These are phyloP conservation scores for Aratinga solstitialis DNA, from an alignment of 2,797 vertebrate species.

Conservation along the genomic window DNA sequence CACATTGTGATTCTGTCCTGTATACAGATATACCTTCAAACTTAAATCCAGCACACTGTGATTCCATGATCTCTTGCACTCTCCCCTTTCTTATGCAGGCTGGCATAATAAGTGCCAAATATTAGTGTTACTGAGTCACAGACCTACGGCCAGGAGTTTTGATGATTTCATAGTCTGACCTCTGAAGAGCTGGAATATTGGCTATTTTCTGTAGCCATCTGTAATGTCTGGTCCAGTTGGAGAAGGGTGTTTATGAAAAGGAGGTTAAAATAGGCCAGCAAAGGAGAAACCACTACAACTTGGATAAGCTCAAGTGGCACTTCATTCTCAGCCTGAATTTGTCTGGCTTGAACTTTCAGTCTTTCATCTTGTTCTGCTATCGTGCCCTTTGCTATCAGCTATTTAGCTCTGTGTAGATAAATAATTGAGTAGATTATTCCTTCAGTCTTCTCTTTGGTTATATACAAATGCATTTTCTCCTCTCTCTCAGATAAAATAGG, in stretches of 20 bases:
- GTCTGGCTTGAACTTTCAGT: neutral
- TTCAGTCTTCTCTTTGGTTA: neutral
- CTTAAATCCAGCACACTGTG: accelerated
- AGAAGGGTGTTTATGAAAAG: neutral
- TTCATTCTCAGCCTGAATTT: neutral
- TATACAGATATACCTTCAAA: neutral
- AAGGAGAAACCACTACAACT: neutral
- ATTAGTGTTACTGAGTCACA: neutral
- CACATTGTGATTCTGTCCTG: accelerated
- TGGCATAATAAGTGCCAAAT: neutral
- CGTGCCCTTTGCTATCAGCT: neutral
- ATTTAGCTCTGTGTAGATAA: neutral
- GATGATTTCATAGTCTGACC: neutral
- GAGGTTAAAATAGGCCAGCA: neutral
- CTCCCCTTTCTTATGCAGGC: neutral
- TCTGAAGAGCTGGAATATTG: neutral
- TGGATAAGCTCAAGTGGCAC: neutral
- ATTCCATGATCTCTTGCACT: neutral
- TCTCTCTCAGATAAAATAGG: neutral
- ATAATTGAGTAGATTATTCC: neutral
- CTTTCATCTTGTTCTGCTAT: neutral
- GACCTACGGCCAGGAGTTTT: neutral
- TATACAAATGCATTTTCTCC: neutral
- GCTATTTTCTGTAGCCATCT: neutral
- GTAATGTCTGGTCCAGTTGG: neutral